Conservation (phyloP, 2,888 invertebrate genomes). For the Lypha dubia region DNA sequence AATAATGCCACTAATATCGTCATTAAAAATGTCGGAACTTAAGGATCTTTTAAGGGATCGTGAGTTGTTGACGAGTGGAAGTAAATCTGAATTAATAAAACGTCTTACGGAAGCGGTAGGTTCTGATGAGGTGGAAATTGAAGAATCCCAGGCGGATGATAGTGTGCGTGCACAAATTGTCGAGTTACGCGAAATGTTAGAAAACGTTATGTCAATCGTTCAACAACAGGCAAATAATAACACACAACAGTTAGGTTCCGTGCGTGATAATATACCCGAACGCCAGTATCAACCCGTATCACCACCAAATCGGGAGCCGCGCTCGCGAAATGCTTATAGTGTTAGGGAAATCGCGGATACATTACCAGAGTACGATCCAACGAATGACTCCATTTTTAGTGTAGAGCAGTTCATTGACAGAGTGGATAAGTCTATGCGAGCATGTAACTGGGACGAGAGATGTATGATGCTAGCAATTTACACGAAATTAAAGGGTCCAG, state of each 20-base stretch:
- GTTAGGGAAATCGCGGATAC: slow-evolving; percentile 64
- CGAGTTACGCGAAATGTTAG: too few species aligned
- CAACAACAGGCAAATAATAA: not conserved
- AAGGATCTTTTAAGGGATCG: slow-evolving; percentile 12
- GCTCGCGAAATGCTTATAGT: not conserved
- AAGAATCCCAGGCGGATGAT: too few species aligned
- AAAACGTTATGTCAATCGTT: too few species aligned
- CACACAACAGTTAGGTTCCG: not conserved
- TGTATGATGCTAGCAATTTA: too few species aligned
- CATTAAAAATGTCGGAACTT: not conserved
- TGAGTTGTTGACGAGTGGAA: not conserved
- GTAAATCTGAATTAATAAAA: not conserved
- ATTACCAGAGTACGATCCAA: slow-evolving; percentile 58
- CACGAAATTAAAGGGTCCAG: slow-evolving; percentile 49
- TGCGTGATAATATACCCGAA: too few species aligned
- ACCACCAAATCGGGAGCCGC: too few species aligned
- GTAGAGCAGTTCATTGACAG: too few species aligned
- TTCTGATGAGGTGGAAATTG: not conserved
- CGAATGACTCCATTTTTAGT: too few species aligned
- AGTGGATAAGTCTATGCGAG: too few species aligned
- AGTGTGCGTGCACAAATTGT: too few species aligned
- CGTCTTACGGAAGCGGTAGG: not conserved
- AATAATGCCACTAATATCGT: slow-evolving; percentile 7
- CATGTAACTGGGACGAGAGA: too few species aligned
- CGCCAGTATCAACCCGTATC: too few species aligned